Evolutionary conservation across 2,113 vertebrate genomes (phyloP).

Genomic region (Peromyscus maniculatus): DNA sequence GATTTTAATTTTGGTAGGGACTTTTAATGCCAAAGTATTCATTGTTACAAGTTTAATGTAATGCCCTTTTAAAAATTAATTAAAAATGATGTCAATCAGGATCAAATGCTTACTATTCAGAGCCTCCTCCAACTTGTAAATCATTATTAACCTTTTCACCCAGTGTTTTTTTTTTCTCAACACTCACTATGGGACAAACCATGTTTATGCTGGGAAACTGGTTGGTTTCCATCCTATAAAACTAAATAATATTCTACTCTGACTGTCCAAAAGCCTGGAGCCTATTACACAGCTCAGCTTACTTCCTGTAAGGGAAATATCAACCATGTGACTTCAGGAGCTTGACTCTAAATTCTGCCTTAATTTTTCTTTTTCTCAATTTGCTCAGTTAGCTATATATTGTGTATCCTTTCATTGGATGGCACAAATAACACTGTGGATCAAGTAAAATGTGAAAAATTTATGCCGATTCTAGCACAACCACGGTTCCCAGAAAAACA

Average conservation of each 20-base stretch:
- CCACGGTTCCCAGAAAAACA: not conserved
- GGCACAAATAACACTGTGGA: not conserved
- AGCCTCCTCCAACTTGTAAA: not conserved
- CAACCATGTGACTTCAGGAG: not conserved
- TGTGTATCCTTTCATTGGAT: not conserved
- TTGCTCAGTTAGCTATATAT: not conserved
- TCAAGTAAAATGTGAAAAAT: not conserved
- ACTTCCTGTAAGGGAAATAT: not conserved
- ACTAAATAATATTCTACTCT: not conserved
- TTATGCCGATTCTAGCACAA: not conserved
- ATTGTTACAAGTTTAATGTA: not conserved
- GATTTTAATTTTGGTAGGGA: not conserved
- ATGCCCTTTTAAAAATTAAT: constrained; percentile 35
- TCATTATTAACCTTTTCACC: not conserved
- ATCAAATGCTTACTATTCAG: not conserved
- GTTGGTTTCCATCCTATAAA: not conserved
- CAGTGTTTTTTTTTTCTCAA: not conserved
- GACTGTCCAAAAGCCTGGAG: not conserved
- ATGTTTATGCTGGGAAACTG: not conserved
- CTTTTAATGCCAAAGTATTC: constrained; percentile 15
- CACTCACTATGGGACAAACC: not conserved
- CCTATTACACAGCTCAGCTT: not conserved
- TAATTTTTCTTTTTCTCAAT: not conserved
- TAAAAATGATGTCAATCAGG: not conserved
- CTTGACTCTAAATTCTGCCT: not conserved